A percentile compares a stretch with the other conserved stretches of the same genome.
These are phyloP conservation scores for Aphelenchoides fujianensis DNA, from an alignment of 1,140 invertebrate species.

Conservation along the genomic window DNA sequence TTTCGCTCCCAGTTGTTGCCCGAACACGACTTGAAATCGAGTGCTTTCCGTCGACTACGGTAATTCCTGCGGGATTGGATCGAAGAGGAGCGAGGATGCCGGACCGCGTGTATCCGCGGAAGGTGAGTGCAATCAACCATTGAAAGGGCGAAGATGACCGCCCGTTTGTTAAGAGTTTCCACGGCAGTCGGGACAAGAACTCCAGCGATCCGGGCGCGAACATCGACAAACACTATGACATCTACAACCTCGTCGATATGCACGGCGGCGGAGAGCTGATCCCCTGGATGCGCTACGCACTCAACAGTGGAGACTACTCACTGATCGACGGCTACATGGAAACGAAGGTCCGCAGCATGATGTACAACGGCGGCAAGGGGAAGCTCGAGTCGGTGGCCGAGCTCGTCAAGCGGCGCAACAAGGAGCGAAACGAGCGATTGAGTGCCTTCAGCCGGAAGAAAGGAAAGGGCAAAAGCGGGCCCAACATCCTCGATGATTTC, in stretches of 20 bases:
- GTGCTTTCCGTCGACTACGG: background rate
- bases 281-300: slow-evolving; percentile 59
- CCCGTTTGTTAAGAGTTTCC: background rate
- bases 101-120: background rate
- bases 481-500: slow-evolving; percentile 61
- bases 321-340: slow-evolving; percentile 50
- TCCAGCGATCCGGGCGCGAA: background rate
- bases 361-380: slow-evolving; percentile 61
- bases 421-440: slow-evolving; percentile 58
- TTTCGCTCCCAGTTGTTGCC: no score
- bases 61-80: background rate
- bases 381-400: slow-evolving; percentile 59
- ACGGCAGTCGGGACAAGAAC: background rate
- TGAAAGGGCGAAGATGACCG: background rate
- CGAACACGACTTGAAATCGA: no score
- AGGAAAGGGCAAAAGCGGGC: slow-evolving; percentile 62
- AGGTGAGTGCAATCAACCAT: background rate
- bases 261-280: slow-evolving; percentile 55
- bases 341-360: slow-evolving; percentile 36
- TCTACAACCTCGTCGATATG: slow-evolving; percentile 45
- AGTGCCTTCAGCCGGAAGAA: slow-evolving; percentile 60
- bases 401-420: slow-evolving; percentile 58
- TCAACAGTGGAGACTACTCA: slow-evolving; percentile 56
- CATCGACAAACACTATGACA: slow-evolving; percentile 16
- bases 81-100: background rate